These are phyloP conservation scores for Ectemnius continuus DNA, from an alignment of 2,888 invertebrate species.

Conservation along the genomic window DNA sequence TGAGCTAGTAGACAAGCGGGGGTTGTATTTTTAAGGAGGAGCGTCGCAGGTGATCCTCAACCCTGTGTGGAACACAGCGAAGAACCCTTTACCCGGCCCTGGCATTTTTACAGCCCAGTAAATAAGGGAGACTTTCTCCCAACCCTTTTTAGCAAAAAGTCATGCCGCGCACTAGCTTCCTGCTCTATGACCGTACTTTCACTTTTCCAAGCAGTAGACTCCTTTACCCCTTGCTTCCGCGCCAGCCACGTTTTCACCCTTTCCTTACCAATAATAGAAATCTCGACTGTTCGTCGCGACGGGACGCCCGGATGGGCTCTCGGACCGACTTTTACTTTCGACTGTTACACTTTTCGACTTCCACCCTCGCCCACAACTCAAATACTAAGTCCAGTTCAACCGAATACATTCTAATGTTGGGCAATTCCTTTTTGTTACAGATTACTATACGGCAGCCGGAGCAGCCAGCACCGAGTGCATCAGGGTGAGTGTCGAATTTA, in stretches of 20 bases:
- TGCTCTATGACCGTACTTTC: slow-evolving; percentile 43
- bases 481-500: slow-evolving; percentile 26
- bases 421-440: slow-evolving; percentile 30
- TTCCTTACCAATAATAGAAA: slow-evolving; percentile 8
- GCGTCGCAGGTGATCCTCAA: slow-evolving; percentile 16
- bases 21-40: slow-evolving; percentile 9
- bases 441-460: slow-evolving; percentile 40
- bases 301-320: neutral
- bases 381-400: neutral
- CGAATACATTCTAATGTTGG: neutral
- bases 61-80: slow-evolving; percentile 21
- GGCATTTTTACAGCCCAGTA: slow-evolving; percentile 72
- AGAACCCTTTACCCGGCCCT: slow-evolving; percentile 40
- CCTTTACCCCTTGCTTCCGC: neutral
- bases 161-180: slow-evolving; percentile 30
- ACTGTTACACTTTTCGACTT: neutral
- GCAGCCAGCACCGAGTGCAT: slow-evolving; percentile 25
- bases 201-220: slow-evolving; percentile 28
- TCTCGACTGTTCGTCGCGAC: neutral
- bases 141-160: slow-evolving; percentile 69
- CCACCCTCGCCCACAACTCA: neutral
- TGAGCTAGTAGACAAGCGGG: neutral
- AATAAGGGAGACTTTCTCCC: slow-evolving; percentile 75
- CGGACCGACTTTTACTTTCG: neutral
- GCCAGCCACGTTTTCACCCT: neutral